Evolutionary conservation across 2,113 vertebrate species (phyloP).

Genomic region (Psittacula cyanocephala): DNA sequence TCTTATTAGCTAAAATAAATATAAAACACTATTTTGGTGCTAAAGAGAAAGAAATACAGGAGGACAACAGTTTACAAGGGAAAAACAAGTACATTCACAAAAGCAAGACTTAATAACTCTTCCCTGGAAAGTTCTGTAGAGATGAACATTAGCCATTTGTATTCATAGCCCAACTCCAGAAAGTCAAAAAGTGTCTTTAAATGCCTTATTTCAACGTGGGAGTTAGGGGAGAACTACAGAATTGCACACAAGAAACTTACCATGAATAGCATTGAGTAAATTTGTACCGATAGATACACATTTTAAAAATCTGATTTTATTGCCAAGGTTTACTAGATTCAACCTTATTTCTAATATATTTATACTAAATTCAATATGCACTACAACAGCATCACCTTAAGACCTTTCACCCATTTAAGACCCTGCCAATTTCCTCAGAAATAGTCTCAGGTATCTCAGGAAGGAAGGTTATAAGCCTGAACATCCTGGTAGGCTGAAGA

Average conservation of each 20-base stretch:
- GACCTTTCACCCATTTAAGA: not conserved
- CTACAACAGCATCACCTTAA: not conserved
- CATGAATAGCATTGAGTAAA: not conserved
- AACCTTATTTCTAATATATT: not conserved
- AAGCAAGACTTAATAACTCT: not conserved
- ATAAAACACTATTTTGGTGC: not conserved
- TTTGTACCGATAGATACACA: not conserved
- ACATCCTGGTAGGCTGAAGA: not conserved
- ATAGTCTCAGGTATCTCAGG: not conserved
- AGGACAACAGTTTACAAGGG: not conserved
- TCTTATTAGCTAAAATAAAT: constrained; percentile 86
- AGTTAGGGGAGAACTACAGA: fast-evolving
- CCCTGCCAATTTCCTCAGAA: not conserved
- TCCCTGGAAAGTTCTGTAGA: not conserved
- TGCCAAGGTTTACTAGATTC: not conserved
- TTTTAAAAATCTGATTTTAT: not conserved
- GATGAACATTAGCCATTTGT: not conserved
- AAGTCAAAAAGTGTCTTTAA: not conserved
- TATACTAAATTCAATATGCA: not conserved
- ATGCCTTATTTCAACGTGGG: not conserved
- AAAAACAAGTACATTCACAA: not conserved
- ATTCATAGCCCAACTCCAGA: not conserved
- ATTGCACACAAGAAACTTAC: not conserved
- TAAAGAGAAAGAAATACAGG: not conserved
- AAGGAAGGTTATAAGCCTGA: not conserved